A percentile compares a stretch with the other conserved stretches of the same genome.
Evolutionary conservation across 2,797 vertebrate species (phyloP).

Genomic region (Synaphobranchus kaupii): DNA sequence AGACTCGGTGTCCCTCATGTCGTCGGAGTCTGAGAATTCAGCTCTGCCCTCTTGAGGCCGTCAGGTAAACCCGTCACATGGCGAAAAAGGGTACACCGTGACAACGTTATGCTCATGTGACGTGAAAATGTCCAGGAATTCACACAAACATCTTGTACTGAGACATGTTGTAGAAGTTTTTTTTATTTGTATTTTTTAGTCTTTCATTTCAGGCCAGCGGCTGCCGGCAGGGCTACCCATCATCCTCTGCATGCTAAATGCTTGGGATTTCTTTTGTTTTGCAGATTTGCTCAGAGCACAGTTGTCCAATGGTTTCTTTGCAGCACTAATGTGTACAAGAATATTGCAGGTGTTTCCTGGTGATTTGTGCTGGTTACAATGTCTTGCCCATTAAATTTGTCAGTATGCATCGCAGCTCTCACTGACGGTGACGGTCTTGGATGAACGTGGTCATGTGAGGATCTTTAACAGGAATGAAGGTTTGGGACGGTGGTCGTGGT

Average conservation of each 20-base stretch:
- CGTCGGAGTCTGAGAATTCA: constrained; percentile 49
- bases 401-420: not conserved
- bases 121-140: not conserved
- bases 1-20: constrained; percentile 43
- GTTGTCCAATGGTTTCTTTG: not conserved
- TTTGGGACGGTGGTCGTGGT: not conserved
- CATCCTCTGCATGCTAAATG: not conserved
- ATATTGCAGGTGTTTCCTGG: constrained; percentile 1
- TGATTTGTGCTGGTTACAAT: not conserved
- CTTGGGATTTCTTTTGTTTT: not conserved
- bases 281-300: not conserved
- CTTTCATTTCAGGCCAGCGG: not conserved
- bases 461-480: not conserved
- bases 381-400: not conserved
- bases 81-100: constrained; percentile 42
- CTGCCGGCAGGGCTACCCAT: not conserved
- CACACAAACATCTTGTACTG: not conserved
- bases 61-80: constrained; percentile 68
- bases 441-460: not conserved
- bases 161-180: too few relatives aligned
- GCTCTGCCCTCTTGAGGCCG: constrained; percentile 53
- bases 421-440: not conserved
- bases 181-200: too few relatives aligned
- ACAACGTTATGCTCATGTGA: constrained; percentile 30
- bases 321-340: too few relatives aligned